Evolutionary conservation across 2,888 invertebrate genomes (phyloP).

Genomic region (Andrena flavipes): DNA sequence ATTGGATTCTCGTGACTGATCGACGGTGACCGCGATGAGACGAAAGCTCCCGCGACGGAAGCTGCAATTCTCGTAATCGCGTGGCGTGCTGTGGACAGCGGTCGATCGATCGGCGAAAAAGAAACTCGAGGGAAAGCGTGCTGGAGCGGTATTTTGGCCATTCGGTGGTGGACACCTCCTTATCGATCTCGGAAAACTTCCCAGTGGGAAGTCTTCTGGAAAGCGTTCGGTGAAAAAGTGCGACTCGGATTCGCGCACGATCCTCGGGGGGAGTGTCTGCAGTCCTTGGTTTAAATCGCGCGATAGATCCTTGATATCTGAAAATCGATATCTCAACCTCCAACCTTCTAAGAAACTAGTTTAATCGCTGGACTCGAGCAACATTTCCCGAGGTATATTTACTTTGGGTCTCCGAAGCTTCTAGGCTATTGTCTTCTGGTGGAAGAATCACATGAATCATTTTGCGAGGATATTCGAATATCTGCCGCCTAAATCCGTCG

Average conservation of each 20-base stretch:
- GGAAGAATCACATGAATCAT: background rate
- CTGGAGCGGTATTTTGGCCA: background rate
- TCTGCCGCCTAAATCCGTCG: constrained; percentile 47
- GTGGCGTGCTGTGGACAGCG: too few species aligned
- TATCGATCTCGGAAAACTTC: constrained; percentile 24
- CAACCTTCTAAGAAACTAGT: too few species aligned
- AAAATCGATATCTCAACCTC: background rate
- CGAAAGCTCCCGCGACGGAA: background rate
- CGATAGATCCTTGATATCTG: background rate
- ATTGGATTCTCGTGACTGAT: background rate
- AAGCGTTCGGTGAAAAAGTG: constrained; percentile 25
- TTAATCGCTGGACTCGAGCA: background rate
- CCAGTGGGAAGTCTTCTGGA: background rate
- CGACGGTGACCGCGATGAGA: background rate
- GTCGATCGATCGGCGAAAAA: background rate
- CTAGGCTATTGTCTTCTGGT: background rate
- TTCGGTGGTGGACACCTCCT: background rate
- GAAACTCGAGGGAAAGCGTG: background rate
- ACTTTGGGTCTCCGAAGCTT: background rate
- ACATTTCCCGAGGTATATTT: background rate
- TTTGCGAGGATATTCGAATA: background rate
- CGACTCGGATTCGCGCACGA: background rate
- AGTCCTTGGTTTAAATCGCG: background rate
- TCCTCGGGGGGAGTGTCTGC: background rate
- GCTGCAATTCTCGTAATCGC: background rate